Conservation (phyloP, 2,888 invertebrate genomes). For the Luffia ferchaultella region DNA sequence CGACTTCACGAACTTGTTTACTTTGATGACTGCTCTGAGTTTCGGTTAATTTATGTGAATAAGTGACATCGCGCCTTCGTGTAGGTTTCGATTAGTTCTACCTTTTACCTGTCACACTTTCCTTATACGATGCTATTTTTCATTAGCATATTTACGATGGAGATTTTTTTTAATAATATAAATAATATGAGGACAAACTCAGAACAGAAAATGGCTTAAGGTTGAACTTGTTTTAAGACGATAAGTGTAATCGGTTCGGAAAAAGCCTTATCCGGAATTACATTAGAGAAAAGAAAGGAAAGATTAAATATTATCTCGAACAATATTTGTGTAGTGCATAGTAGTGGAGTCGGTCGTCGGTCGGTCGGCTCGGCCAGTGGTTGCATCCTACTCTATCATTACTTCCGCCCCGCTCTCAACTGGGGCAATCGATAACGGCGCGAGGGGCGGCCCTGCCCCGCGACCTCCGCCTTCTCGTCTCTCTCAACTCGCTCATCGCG, state of each 20-base stretch:
- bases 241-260: background rate
- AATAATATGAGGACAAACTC: too few species aligned
- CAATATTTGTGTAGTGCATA: constrained; percentile 58
- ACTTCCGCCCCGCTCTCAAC: constrained; percentile 67
- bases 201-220: too few species aligned
- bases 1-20: constrained; percentile 58
- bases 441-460: constrained; percentile 26
- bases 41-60: constrained; percentile 42
- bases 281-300: constrained; percentile 34
- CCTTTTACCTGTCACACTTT: too few species aligned
- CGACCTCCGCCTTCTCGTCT: constrained; percentile 25
- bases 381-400: constrained; percentile 64
- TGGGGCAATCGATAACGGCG: constrained; percentile 71
- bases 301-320: constrained; percentile 52
- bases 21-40: constrained; percentile 47
- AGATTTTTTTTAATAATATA: too few species aligned
- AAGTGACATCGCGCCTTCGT: constrained; percentile 14
- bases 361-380: constrained; percentile 43
- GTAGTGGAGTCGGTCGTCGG: constrained; percentile 29
- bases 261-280: constrained; percentile 25
- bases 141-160: too few species aligned
- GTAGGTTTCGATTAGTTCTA: background rate
- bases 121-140: too few species aligned
- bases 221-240: background rate
- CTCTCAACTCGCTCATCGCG: constrained; percentile 29